Conservation (phyloP, 1,140 invertebrate genomes). For the Drosophila albomicans region DNA sequence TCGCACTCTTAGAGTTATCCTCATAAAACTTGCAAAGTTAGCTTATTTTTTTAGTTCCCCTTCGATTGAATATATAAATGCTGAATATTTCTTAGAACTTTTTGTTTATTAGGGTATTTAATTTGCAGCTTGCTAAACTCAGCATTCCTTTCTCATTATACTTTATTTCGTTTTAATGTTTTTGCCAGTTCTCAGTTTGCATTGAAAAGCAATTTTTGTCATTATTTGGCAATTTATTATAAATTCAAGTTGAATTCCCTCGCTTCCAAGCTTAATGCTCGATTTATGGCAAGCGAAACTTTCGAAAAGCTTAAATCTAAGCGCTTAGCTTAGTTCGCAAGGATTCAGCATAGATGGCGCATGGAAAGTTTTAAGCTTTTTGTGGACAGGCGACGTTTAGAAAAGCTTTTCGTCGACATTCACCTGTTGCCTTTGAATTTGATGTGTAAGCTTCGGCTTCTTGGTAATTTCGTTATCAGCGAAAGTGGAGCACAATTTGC, state of each 20-base stretch:
- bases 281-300: conserved; percentile 32
- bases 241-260: conserved; percentile 17
- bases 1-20: no score
- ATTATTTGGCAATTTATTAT: conserved; percentile 38
- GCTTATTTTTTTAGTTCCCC: no score
- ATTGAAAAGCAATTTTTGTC: conserved; percentile 52
- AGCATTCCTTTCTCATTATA: not conserved
- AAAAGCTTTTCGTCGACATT: conserved; percentile 36
- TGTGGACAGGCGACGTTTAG: conserved; percentile 35
- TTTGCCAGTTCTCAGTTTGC: conserved; percentile 35
- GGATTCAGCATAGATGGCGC: conserved; percentile 62
- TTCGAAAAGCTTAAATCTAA: conserved; percentile 37
- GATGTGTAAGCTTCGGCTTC: not conserved
- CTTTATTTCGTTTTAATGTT: conserved; percentile 3
- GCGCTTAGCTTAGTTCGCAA: conserved; percentile 16
- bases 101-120: not conserved
- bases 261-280: conserved; percentile 15
- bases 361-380: conserved; percentile 36
- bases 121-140: not conserved
- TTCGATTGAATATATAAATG: no score
- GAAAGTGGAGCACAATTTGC: not conserved
- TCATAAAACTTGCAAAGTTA: no score
- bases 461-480: conserved; percentile 26
- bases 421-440: conserved; percentile 54
- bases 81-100: no score